phyloP scores from a whole-genome alignment of 1,140 invertebrate species.

The Eumeta japonica region DNA sequence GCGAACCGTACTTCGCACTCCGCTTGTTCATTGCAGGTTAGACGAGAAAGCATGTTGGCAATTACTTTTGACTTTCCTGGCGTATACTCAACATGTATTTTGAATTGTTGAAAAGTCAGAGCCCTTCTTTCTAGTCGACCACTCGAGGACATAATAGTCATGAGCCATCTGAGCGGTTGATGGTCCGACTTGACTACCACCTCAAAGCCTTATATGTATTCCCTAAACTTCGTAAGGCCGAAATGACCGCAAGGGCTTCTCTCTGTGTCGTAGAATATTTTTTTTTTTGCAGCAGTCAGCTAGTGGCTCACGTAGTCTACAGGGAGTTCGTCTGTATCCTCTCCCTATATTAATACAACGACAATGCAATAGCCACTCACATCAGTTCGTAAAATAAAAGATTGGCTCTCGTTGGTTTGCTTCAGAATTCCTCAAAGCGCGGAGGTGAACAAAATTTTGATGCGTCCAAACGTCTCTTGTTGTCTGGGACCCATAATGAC shows the following conservation, averaged over 20 bases:
- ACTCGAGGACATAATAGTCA: slow-evolving; percentile 30
- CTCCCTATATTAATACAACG: slow-evolving; percentile 21
- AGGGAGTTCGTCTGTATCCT: slow-evolving; percentile 23
- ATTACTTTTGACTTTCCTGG: slow-evolving; percentile 9
- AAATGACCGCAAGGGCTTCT: slow-evolving; percentile 5
- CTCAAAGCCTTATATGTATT: slow-evolving; percentile 6
- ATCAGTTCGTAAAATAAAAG: slow-evolving; percentile 17
- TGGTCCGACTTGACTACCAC: slow-evolving; percentile 6
- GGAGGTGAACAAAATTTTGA: slow-evolving; percentile 5
- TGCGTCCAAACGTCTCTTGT: slow-evolving; percentile 6
- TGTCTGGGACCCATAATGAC: slow-evolving; percentile 8
- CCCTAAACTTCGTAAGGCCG: slow-evolving; percentile 1
- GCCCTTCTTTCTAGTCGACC: slow-evolving; percentile 44
- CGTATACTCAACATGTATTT: slow-evolving; percentile 6
- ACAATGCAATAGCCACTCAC: slow-evolving; percentile 19
- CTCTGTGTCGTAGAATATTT: no score
- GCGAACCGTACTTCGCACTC: background rate
- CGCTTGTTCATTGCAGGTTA: background rate
- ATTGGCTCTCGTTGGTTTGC: slow-evolving; percentile 10
- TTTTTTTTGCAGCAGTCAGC: slow-evolving; percentile 33
- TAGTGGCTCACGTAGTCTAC: slow-evolving; percentile 43
- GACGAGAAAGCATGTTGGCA: slow-evolving; percentile 8
- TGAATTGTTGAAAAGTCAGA: slow-evolving; percentile 19
- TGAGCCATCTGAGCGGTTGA: slow-evolving; percentile 30
- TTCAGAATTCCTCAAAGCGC: no score